phyloP scores from a whole-genome alignment of 2,797 vertebrate species.

The Melanotaenia nigrans region DNA sequence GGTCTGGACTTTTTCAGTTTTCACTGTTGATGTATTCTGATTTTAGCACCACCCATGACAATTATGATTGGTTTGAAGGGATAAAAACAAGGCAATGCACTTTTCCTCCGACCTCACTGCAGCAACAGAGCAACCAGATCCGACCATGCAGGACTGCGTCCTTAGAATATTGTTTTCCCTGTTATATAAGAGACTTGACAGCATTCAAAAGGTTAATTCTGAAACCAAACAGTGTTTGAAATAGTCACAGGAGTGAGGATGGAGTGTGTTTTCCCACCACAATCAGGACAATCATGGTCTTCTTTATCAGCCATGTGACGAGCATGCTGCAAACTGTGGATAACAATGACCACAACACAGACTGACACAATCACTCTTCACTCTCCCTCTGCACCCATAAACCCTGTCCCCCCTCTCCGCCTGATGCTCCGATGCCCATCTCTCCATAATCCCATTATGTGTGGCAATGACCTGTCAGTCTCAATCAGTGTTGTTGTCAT shows the following conservation, averaged over 20 bases:
- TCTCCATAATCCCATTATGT: conserved; percentile 80
- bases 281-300: background rate
- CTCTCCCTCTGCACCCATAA: conserved; percentile 16
- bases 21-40: no score
- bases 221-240: background rate
- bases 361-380: conserved; percentile 14
- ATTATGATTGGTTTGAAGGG: no score
- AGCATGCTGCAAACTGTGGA: conserved; percentile 6
- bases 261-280: background rate
- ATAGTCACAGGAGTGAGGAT: background rate
- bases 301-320: background rate
- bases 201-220: background rate
- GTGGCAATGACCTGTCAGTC: conserved; percentile 74
- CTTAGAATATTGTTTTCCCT: background rate
- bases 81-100: no score
- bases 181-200: background rate
- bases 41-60: no score
- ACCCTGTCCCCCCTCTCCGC: conserved; percentile 16
- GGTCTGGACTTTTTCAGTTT: no score
- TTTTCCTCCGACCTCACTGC: no score
- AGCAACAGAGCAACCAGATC: no score
- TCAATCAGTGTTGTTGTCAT: conserved; percentile 76
- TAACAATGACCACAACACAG: conserved; percentile 4
- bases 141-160: no score
- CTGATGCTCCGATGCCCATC: background rate